phyloP scores from a whole-genome alignment of 1,140 invertebrate species.

The Lepidurus packardi region DNA sequence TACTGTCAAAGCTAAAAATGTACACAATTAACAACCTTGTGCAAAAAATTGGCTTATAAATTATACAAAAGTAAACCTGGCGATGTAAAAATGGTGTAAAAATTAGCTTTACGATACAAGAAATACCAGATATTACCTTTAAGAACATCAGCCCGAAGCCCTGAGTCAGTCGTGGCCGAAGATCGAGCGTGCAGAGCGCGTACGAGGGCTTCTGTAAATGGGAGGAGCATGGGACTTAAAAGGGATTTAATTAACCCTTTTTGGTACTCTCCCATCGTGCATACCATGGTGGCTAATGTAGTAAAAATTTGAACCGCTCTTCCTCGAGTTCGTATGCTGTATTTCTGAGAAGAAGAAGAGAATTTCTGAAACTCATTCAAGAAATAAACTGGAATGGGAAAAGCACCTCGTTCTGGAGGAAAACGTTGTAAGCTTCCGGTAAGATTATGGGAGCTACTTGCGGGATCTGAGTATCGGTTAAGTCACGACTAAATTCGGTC shows the following conservation, averaged over 20 bases:
- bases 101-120: not conserved
- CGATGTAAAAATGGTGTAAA: not conserved
- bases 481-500: conserved; percentile 64
- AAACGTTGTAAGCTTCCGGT: conserved; percentile 69
- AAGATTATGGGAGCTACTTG: conserved; percentile 67
- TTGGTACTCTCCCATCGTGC: conserved; percentile 53
- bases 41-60: not conserved
- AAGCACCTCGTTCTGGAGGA: conserved; percentile 57
- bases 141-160: conserved; percentile 65
- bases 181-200: conserved; percentile 56
- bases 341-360: conserved; percentile 47
- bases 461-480: conserved; percentile 62
- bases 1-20: conserved; percentile 52
- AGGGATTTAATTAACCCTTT: conserved; percentile 54
- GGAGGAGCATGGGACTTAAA: conserved; percentile 60
- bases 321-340: conserved; percentile 55
- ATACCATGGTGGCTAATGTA: conserved; percentile 54
- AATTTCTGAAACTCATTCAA: conserved; percentile 29
- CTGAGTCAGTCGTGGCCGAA: conserved; percentile 56
- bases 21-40: not conserved
- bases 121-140: conserved; percentile 49
- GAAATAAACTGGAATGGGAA: conserved; percentile 5
- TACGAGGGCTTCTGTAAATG: conserved; percentile 65
- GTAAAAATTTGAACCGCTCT: conserved; percentile 64
- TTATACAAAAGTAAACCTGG: not conserved